phyloP scores from a whole-genome alignment of 2,113 vertebrate species.

The Apeltes quadracus region DNA sequence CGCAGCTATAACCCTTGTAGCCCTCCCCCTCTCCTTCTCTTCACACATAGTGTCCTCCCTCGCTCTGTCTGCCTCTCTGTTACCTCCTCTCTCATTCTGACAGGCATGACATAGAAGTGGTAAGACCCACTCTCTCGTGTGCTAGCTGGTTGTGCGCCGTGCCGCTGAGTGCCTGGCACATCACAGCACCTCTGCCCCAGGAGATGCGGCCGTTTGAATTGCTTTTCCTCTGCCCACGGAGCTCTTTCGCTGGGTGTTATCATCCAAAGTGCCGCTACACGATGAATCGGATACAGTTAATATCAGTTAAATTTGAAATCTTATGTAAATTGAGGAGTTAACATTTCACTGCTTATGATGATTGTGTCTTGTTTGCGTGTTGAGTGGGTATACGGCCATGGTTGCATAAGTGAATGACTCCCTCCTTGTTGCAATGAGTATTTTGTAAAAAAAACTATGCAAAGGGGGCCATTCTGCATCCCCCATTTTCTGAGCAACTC shows the following conservation, averaged over 20 bases:
- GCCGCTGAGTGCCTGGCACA: constrained; percentile 63
- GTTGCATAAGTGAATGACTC: constrained; percentile 1
- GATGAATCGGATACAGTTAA: constrained; percentile 34
- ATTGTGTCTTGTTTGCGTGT: constrained; percentile 24
- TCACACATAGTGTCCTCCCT: constrained; percentile 45
- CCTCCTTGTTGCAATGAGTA: constrained; percentile 9
- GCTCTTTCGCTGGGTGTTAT: constrained; percentile 55
- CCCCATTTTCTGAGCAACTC: constrained; percentile 33
- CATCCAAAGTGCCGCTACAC: constrained; percentile 49
- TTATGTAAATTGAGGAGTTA: constrained; percentile 54
- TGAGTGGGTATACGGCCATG: not conserved
- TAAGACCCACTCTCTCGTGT: constrained; percentile 60
- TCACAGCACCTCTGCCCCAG: constrained; percentile 63
- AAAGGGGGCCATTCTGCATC: constrained; percentile 25
- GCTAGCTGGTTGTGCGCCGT: constrained; percentile 51
- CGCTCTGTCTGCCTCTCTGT: constrained; percentile 46
- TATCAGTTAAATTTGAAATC: constrained; percentile 32
- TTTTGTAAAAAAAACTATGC: constrained; percentile 16
- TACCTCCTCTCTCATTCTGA: constrained; percentile 56
- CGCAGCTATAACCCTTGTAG: constrained; percentile 38
- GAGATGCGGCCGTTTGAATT: constrained; percentile 68
- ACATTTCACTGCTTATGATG: constrained; percentile 40
- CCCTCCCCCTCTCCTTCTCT: constrained; percentile 13
- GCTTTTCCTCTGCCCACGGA: constrained; percentile 49
- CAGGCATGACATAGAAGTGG: constrained; percentile 61